phyloP scores from a whole-genome alignment of 64 coral and sea anemone species.

The Actinia equina region DNA sequence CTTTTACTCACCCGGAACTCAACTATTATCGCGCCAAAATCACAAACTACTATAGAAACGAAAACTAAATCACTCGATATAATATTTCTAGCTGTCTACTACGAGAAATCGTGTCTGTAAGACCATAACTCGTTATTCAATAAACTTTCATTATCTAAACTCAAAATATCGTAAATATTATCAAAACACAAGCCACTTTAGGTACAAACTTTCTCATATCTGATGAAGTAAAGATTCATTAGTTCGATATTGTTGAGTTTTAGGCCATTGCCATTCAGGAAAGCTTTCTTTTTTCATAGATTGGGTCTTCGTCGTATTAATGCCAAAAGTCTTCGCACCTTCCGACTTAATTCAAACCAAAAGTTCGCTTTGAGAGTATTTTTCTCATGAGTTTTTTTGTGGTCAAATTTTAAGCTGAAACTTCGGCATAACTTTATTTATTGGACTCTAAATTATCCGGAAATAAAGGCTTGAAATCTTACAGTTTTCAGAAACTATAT shows the following conservation, averaged over 20 bases:
- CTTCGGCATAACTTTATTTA: neutral
- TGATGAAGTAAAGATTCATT: neutral
- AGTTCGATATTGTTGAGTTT: neutral
- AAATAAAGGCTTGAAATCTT: neutral
- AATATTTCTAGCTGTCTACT: neutral
- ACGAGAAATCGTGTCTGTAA: neutral
- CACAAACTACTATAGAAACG: neutral
- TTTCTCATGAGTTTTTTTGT: neutral
- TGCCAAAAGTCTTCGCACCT: neutral
- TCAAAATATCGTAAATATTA: neutral
- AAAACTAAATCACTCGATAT: neutral
- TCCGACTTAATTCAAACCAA: neutral
- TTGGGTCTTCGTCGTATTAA: neutral
- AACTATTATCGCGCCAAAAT: neutral
- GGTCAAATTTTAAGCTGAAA: neutral
- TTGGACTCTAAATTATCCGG: conserved; percentile 4
- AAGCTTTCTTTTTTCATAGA: neutral
- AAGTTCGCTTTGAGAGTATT: neutral
- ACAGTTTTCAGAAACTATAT: neutral
- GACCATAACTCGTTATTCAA: neutral
- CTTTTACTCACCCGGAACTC: conserved; percentile 1
- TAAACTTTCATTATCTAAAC: neutral
- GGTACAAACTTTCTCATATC: neutral
- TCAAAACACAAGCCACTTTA: neutral
- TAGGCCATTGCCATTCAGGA: neutral